These are phyloP conservation scores for Yoshiicerus persimilis DNA, from an alignment of 1,140 invertebrate genomes.

Conservation along the genomic window DNA sequence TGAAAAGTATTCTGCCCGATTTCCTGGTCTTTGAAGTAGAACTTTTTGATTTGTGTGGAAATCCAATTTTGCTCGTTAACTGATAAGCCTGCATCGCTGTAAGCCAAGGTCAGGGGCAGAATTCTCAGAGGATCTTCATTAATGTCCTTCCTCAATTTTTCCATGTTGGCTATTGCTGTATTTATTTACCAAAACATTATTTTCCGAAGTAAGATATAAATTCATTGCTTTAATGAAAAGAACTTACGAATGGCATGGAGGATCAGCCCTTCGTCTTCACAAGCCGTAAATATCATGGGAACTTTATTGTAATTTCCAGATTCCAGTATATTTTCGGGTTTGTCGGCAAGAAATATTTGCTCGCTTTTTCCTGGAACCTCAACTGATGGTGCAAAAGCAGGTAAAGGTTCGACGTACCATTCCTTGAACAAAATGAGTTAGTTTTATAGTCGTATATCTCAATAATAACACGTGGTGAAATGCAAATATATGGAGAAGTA, in stretches of 20 bases:
- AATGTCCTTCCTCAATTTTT: not conserved
- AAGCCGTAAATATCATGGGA: not conserved
- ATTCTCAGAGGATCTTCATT: not conserved
- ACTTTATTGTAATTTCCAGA: conserved; percentile 7
- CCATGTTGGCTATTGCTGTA: not conserved
- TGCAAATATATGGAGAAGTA: too few species aligned
- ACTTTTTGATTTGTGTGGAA: not conserved
- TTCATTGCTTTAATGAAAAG: too few species aligned
- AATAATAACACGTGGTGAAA: too few species aligned
- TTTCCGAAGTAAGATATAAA: too few species aligned
- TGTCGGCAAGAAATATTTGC: not conserved
- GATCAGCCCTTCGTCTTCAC: not conserved
- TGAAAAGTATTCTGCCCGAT: not conserved
- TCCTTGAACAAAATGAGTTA: not conserved
- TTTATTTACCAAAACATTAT: too few species aligned
- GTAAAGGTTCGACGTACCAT: not conserved
- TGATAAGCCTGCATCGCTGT: not conserved
- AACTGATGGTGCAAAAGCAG: not conserved
- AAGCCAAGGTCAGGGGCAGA: not conserved
- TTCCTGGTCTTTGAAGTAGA: not conserved
- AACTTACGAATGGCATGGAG: not conserved
- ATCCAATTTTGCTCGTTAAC: not conserved
- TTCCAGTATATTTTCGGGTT: not conserved
- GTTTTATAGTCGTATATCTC: too few species aligned
- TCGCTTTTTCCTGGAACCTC: not conserved